phyloP scores from a whole-genome alignment of 2,888 invertebrate species.

The Blomia tropicalis region DNA sequence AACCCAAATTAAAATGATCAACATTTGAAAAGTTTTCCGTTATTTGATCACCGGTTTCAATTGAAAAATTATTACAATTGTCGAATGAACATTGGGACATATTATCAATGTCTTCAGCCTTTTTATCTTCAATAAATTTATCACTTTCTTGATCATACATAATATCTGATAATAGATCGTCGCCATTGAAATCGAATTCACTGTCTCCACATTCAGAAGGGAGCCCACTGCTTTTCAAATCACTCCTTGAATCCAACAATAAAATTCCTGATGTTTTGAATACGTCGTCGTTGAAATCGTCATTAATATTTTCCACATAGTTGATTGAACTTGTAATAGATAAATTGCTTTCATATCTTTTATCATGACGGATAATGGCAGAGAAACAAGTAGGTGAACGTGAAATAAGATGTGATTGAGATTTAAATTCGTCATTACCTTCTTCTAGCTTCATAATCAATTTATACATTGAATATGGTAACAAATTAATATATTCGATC shows the following conservation, averaged over 20 bases:
- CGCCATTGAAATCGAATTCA: neutral
- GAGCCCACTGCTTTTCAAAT: neutral
- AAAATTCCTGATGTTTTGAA: neutral
- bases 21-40: neutral
- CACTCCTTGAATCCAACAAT: neutral
- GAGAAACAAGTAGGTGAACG: conserved; percentile 1
- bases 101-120: neutral
- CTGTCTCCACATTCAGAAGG: neutral
- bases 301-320: conserved; percentile 3
- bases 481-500: conserved; percentile 46
- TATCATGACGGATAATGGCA: neutral
- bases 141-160: neutral
- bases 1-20: conserved; percentile 8
- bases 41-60: neutral
- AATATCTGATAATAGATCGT: neutral
- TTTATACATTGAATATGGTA: conserved; percentile 41
- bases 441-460: conserved; percentile 42
- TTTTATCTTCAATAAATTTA: neutral
- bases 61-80: neutral
- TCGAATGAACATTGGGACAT: neutral
- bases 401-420: neutral
- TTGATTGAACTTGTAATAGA: neutral
- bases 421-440: conserved; percentile 31
- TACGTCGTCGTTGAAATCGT: neutral
- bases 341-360: neutral